phyloP scores from a whole-genome alignment of 2,888 invertebrate genomes.

The Sesia bembeciformis region DNA sequence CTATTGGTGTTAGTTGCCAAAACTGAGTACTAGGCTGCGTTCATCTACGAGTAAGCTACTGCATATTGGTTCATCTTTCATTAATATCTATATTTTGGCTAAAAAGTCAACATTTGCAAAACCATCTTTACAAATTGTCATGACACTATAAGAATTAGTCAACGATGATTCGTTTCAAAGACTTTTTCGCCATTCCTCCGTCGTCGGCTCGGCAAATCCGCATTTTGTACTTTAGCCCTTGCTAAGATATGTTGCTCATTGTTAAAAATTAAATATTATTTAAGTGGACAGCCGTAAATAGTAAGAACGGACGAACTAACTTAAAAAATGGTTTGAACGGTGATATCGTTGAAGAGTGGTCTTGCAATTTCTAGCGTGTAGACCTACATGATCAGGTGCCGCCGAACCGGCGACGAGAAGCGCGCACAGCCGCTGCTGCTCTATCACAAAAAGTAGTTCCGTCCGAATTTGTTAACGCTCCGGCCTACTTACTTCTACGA shows the following conservation, averaged over 20 bases:
- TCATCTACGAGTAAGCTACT: conserved; percentile 69
- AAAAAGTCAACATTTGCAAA: conserved; percentile 74
- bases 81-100: conserved; percentile 67
- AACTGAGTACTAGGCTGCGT: conserved; percentile 69
- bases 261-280: background rate
- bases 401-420: conserved; percentile 43
- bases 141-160: conserved; percentile 70
- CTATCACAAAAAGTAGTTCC: conserved; percentile 67
- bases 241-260: conserved; percentile 53
- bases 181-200: conserved; percentile 24
- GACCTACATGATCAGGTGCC: conserved; percentile 17
- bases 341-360: no score
- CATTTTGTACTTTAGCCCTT: conserved; percentile 12
- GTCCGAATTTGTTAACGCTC: conserved; percentile 69
- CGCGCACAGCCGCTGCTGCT: conserved; percentile 34
- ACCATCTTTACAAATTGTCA: conserved; percentile 69
- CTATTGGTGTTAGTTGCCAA: conserved; percentile 69
- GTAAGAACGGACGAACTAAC: no score
- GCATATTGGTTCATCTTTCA: conserved; percentile 73
- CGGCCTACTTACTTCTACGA: conserved; percentile 71
- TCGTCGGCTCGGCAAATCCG: conserved; percentile 38
- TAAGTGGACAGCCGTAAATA: background rate
- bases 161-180: conserved; percentile 58
- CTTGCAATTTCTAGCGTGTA: no score
- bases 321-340: no score